Evolutionary conservation across 2,797 vertebrate species (phyloP), one percentile per base, ranked within the genome.

Genomic region (Silurus lanzhouensis): DNA sequence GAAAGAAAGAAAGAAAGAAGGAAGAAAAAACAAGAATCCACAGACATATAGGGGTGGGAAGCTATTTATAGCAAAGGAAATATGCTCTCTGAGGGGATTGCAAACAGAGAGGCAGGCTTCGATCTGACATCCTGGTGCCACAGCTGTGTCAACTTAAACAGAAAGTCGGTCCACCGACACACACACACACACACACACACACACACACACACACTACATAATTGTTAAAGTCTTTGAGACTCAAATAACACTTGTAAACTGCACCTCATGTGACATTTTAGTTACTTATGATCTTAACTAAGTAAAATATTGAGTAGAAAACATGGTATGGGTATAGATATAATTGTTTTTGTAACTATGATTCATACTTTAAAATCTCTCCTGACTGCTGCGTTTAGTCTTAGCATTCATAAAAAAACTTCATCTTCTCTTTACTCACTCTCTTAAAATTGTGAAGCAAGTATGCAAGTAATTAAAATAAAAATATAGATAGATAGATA

Each of bases 91-190:
- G 89, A 91, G 91, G 92, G 91, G 88, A 94, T 93, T 94, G 93
- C 94, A 95, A 94, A 95, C 93, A 94, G 93, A 95, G 89, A 93
- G 84, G 44, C 88, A 93, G 90, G 93, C 91, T 93, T 93, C 90
- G 90, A 91, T 92, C 91, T 94, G 92, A 95, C 94, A 95, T 95
- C 93, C 94, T 95, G 95, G 93, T 90, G 92, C 93, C 94, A 94
- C 95, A 95, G 94, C 95, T 96, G 95, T 95, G 93, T 96, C 94
- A 95, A 95, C 94, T 94, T 93, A 92, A 93, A 94, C 92, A 94
- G 89, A 88, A 91, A 90, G 89, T 85, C 84, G 89, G 86, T 83
- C 81, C 80, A 87, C 87, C 88, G 84, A 63, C 61, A 20, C 20
- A n/a, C 61, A 63, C 61, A 63, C 61, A 64, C 63, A 64, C 63